Base-by-base conservation (phyloP, 2,797 vertebrate species). In the Melanotaenia parkinsoni region DNA sequence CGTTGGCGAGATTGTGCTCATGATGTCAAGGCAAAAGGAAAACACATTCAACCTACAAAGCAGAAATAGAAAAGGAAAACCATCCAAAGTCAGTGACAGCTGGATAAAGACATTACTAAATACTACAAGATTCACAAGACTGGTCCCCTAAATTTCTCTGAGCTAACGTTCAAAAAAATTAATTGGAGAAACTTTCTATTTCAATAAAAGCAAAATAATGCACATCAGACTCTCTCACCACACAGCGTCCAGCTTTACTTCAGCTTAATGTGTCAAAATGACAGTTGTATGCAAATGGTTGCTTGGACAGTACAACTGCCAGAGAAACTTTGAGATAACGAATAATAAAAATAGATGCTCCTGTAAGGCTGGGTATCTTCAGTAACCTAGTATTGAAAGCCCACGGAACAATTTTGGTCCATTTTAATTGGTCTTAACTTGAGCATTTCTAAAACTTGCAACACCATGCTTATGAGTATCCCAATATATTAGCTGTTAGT, bases 1-100 rank as follows among this genome's bases (percentile, higher is more conserved):
- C 2, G 97, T 97, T 32, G 96, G 96, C 2, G 97, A 98, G 85
- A 97, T 93, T 84, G 96, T 96, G 91, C 96, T 97, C 96, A 97
- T 97, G 94, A 90, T 93, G 95, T 73, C 90, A 62, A 67, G 63
- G 81, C 87, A 77, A 72, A 71, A 82, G 72, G 72, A 86, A 89
- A 82, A 86, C 80, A 61, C 90, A 91, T 88, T 81, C 86, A 89
- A 89, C 85, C 88, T 91, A 63, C 0, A 77, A 65, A 64, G 40
- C n/a, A 57, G 57, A 79, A 33, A 80, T 33, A 76, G 81, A 18
- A 69, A 79, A 35, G 77, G 5, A 86, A 66, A 74, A 38, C 14
- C 8, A 61, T 62, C 30, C 0, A 37, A 47, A 62, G 40, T 82
- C 58, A 87, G 68, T 35, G 38, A 72, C 28, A 53, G 30, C 32